Conservation (phyloP, 2,797 vertebrate genomes). For the Alcedo atthis region DNA sequence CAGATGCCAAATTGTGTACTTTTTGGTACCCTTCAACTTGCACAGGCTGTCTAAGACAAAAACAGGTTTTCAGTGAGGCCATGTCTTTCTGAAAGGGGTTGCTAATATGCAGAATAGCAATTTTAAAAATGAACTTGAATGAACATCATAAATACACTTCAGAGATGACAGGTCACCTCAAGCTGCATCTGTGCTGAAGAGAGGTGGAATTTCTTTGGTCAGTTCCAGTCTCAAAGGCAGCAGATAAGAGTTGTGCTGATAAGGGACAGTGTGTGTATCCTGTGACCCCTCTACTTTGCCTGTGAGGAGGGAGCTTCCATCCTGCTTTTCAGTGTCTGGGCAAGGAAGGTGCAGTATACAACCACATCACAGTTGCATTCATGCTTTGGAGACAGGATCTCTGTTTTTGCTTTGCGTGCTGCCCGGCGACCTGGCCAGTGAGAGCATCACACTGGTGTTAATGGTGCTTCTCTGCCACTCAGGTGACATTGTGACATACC, state of each 20-base stretch:
- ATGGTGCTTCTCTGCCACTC: not conserved
- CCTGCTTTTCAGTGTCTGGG: not conserved
- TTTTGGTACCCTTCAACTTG: not conserved
- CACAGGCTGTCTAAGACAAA: not conserved
- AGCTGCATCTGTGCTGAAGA: not conserved
- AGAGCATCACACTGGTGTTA: not conserved
- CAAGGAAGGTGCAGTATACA: not conserved
- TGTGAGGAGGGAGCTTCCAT: not conserved
- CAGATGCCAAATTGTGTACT: not conserved
- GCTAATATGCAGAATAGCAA: not conserved
- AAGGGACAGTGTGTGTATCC: too few species aligned
- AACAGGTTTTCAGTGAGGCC: not conserved
- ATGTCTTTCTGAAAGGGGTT: not conserved
- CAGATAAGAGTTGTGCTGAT: not conserved
- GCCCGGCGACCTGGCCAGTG: not conserved
- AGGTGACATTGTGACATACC: slow-evolving; percentile 79
- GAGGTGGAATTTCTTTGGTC: not conserved
- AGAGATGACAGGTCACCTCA: not conserved
- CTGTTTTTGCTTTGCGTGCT: not conserved
- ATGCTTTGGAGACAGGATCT: not conserved
- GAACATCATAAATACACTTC: not conserved
- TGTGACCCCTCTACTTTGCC: not conserved
- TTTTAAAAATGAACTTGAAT: not conserved
- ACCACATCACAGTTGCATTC: not conserved
- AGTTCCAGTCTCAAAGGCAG: not conserved